A percentile compares a stretch with the other conserved stretches of the same genome.
Evolutionary conservation across 1,140 invertebrate genomes (phyloP).

Genomic region (Cydia strobilella): DNA sequence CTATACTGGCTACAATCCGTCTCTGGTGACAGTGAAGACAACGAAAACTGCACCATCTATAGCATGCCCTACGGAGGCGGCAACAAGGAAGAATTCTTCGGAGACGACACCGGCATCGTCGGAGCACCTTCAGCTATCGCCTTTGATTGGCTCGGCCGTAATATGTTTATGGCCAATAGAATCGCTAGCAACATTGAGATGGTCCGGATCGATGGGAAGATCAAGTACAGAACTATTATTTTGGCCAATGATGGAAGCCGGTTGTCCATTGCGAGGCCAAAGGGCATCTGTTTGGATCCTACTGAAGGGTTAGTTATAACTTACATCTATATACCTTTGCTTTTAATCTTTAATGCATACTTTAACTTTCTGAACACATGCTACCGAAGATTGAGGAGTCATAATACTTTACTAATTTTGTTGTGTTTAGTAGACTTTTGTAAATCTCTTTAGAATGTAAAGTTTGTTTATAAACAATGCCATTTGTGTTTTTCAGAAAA

Average conservation of each 20-base stretch:
- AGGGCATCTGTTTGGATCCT: slow-evolving; percentile 94
- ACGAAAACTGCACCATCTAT: slow-evolving; percentile 90
- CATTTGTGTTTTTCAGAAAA: slow-evolving; percentile 81
- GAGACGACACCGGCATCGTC: slow-evolving; percentile 89
- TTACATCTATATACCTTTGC: not conserved
- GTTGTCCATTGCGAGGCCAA: slow-evolving; percentile 93
- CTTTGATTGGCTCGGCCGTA: slow-evolving; percentile 97
- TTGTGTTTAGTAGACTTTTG: too few relatives aligned
- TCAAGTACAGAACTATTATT: slow-evolving; percentile 91
- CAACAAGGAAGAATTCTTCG: slow-evolving; percentile 92
- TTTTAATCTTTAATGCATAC: not conserved
- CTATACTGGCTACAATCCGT: slow-evolving; percentile 93
- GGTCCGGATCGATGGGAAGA: slow-evolving; percentile 92
- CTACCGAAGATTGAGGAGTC: too few relatives aligned
- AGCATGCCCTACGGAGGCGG: slow-evolving; percentile 92
- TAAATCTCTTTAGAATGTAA: not conserved
- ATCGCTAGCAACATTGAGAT: slow-evolving; percentile 96
- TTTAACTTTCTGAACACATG: too few relatives aligned
- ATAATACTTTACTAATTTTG: too few relatives aligned
- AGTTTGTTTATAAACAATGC: slow-evolving; percentile 37
- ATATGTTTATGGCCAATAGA: slow-evolving; percentile 96
- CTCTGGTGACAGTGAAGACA: slow-evolving; percentile 85
- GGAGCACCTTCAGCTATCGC: slow-evolving; percentile 95
- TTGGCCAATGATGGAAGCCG: slow-evolving; percentile 94
- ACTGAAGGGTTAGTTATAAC: slow-evolving; percentile 86